These are phyloP conservation scores for Rhinichthys klamathensis DNA, from an alignment of 2,113 vertebrate genomes.

Conservation along the genomic window DNA sequence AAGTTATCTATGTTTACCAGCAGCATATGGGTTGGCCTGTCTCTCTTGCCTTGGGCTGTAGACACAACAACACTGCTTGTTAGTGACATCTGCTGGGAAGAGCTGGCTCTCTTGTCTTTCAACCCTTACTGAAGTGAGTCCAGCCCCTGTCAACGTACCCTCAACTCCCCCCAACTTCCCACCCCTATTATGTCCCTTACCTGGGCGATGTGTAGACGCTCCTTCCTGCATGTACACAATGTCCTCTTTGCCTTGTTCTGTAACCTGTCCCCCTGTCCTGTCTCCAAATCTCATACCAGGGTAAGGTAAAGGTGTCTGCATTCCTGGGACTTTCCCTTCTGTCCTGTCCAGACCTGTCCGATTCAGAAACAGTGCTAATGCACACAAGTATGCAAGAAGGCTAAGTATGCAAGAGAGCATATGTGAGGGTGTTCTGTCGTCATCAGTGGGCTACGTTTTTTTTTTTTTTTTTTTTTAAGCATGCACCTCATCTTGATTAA, in stretches of 20 bases:
- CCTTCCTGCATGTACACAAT: neutral
- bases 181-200: neutral
- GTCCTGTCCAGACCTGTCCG: slow-evolving; percentile 41
- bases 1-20: slow-evolving; percentile 31
- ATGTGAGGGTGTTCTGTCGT: neutral
- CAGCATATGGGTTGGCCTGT: slow-evolving; percentile 30
- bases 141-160: slow-evolving; percentile 22
- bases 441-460: too few relatives aligned
- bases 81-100: slow-evolving; percentile 65
- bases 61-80: slow-evolving; percentile 64
- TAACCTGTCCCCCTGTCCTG: neutral
- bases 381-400: neutral
- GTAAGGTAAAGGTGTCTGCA: slow-evolving; percentile 37
- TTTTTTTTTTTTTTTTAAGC: neutral
- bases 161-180: neutral
- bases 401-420: neutral
- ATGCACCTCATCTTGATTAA: neutral
- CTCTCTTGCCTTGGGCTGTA: slow-evolving; percentile 27
- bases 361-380: neutral
- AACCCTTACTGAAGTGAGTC: slow-evolving; percentile 25
- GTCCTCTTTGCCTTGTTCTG: neutral
- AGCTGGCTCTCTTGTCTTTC: slow-evolving; percentile 47
- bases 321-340: slow-evolving; percentile 40
- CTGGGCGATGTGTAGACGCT: slow-evolving; percentile 4
- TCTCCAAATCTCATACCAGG: slow-evolving; percentile 25